A percentile compares a stretch with the other conserved stretches of the same genome.
Evolutionary conservation across 2,888 invertebrate species (phyloP).

Genomic region (Tinea pellionella): DNA sequence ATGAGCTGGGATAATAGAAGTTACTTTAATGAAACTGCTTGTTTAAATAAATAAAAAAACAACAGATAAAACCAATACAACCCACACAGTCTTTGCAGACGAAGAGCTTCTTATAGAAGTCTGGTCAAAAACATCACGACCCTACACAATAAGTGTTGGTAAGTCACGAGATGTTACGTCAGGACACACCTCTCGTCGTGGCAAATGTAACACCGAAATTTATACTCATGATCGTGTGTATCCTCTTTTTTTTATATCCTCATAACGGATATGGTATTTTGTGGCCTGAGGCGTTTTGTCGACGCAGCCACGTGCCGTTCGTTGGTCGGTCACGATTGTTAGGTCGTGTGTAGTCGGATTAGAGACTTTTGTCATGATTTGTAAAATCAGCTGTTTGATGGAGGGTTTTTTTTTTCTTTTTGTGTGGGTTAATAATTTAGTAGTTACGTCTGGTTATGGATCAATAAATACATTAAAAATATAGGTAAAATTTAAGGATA

Average conservation of each 20-base stretch:
- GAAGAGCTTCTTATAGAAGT: constrained; percentile 17
- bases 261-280: constrained; percentile 9
- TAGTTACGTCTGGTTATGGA: no score
- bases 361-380: background rate
- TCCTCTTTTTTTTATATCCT: constrained; percentile 14
- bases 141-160: constrained; percentile 17
- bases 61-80: background rate
- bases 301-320: background rate
- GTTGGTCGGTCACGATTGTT: background rate
- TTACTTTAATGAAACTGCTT: no score
- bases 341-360: background rate
- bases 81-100: background rate
- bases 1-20: no score
- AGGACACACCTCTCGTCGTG: constrained; percentile 33
- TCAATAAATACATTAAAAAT: no score
- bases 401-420: background rate
- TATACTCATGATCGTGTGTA: background rate
- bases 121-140: constrained; percentile 42
- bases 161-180: constrained; percentile 43
- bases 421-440: no score
- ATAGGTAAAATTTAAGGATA: no score
- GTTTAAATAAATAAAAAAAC: background rate
- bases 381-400: background rate
- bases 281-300: background rate
- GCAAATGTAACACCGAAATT: constrained; percentile 14